phyloP scores from a whole-genome alignment of 2,797 vertebrate genomes.

The Pipistrellus kuhlii region DNA sequence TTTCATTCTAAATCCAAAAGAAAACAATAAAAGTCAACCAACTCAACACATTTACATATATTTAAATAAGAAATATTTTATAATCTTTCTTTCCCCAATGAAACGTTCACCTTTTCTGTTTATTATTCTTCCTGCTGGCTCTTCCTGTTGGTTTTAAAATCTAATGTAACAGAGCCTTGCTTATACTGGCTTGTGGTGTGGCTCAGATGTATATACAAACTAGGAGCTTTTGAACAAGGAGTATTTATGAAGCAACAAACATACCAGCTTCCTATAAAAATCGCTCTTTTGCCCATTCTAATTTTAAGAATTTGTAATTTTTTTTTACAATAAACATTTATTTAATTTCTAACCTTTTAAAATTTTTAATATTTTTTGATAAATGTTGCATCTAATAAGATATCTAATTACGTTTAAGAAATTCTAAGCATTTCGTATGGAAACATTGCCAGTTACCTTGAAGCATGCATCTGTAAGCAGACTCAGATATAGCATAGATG shows the following conservation, averaged over 20 bases:
- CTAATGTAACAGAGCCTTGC: not conserved
- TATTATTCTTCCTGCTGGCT: not conserved
- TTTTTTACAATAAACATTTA: slow-evolving; percentile 38
- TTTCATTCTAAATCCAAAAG: slow-evolving; percentile 47
- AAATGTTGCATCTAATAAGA: not conserved
- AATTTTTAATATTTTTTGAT: not conserved
- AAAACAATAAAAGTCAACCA: not conserved
- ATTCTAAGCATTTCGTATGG: not conserved
- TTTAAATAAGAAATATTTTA: slow-evolving; percentile 34
- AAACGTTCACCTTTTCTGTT: not conserved
- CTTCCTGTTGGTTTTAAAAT: slow-evolving; percentile 14
- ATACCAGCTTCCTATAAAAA: slow-evolving; percentile 3
- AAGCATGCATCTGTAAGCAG: slow-evolving; percentile 99
- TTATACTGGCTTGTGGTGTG: not conserved
- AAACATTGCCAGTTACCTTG: slow-evolving; percentile 92
- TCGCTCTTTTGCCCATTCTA: not conserved
- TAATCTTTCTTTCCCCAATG: not conserved
- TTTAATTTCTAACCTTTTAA: not conserved
- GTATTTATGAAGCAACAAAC: not conserved
- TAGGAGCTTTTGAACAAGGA: not conserved
- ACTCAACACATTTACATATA: not conserved
- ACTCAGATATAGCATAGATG: slow-evolving; percentile 99
- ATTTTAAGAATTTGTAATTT: slow-evolving; percentile 37
- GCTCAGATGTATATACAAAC: not conserved
- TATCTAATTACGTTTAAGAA: not conserved